A percentile compares a stretch with the other conserved stretches of the same genome.
Conservation (phyloP, 1,140 invertebrate species). For the Habropoda laboriosa region DNA sequence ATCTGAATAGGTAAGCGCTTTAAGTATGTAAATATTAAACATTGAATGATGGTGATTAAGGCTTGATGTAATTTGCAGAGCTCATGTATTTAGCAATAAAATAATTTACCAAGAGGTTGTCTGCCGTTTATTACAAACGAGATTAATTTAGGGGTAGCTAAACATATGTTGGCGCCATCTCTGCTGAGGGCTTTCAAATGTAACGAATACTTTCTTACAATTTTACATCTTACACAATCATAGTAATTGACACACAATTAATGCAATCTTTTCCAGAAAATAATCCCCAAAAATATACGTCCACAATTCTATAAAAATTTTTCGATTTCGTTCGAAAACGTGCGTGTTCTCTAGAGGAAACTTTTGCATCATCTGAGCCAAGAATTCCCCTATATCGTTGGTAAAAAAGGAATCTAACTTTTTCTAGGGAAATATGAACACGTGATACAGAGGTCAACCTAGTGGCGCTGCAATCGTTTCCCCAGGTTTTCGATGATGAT, state of each 20-base stretch:
- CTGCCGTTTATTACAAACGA: background rate
- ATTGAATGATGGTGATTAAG: constrained; percentile 16
- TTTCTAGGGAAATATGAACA: background rate
- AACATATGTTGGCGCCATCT: constrained; percentile 42
- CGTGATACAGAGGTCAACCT: background rate
- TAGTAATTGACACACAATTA: no score
- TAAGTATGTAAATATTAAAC: background rate
- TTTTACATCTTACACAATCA: background rate
- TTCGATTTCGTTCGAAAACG: background rate
- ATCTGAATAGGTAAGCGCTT: constrained; percentile 3
- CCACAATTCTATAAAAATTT: no score
- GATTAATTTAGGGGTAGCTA: background rate
- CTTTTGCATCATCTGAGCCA: background rate
- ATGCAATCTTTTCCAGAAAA: background rate
- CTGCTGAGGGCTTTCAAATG: background rate
- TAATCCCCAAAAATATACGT: background rate
- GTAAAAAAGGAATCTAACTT: background rate
- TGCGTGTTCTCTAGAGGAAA: background rate
- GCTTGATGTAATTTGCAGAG: background rate
- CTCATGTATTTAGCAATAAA: constrained; percentile 14
- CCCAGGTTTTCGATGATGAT: background rate
- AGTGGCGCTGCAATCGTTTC: constrained; percentile 5
- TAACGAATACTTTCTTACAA: background rate
- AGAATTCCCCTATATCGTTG: background rate
- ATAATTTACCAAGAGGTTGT: background rate